phyloP scores from a whole-genome alignment of 1,140 invertebrate species.

The Hydropsyche tenuis region DNA sequence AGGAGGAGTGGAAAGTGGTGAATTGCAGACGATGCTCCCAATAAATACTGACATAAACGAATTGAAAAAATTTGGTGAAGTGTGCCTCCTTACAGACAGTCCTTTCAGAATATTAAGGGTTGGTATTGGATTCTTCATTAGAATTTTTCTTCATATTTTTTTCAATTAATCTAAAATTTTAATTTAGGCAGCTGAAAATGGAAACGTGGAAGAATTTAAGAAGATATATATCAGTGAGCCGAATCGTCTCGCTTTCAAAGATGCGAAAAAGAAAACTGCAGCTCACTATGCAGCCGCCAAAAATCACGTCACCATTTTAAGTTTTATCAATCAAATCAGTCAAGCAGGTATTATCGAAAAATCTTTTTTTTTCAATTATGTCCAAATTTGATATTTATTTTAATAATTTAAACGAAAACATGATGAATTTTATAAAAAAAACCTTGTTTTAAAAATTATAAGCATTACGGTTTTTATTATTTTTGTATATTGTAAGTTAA shows the following conservation, averaged over 20 bases:
- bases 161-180: not conserved
- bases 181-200: slow-evolving; percentile 78
- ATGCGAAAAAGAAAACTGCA: slow-evolving; percentile 74
- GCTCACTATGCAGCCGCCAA: slow-evolving; percentile 80
- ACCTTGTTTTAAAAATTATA: too few relatives aligned
- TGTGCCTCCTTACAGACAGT: slow-evolving; percentile 70
- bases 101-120: slow-evolving; percentile 69
- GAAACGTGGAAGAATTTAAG: slow-evolving; percentile 81
- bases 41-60: slow-evolving; percentile 43
- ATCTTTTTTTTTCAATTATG: too few relatives aligned
- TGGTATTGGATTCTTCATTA: slow-evolving; percentile 1
- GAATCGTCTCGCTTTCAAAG: slow-evolving; percentile 69
- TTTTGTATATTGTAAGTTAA: too few relatives aligned
- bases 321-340: slow-evolving; percentile 6
- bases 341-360: slow-evolving; percentile 11
- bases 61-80: slow-evolving; percentile 52
- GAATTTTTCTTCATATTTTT: not conserved
- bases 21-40: slow-evolving; percentile 61
- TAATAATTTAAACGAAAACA: too few relatives aligned
- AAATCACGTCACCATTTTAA: slow-evolving; percentile 57
- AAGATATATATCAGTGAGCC: slow-evolving; percentile 73
- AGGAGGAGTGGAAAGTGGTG: slow-evolving; percentile 52
- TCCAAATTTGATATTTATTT: too few relatives aligned
- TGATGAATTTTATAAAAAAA: too few relatives aligned
- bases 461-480: too few relatives aligned